Base-by-base conservation (phyloP, 2,888 invertebrate genomes). In the Lottia scabra region DNA sequence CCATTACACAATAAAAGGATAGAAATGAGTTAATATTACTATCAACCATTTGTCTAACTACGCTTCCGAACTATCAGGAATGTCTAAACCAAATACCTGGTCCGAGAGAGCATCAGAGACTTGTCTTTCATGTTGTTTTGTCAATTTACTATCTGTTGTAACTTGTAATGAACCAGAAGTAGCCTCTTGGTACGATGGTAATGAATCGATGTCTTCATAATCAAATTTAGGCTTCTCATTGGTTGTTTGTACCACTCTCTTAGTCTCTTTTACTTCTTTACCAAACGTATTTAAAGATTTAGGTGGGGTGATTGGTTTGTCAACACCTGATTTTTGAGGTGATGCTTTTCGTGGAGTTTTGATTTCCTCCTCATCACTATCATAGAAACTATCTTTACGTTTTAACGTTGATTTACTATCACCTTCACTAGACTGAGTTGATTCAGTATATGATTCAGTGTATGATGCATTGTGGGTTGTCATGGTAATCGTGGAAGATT, bases 361-460 rank as follows among this genome's bases (percentile, higher is more conserved):
- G 23, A 73, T 19, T 16, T 77, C 76, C 23, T 85, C 83, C n/a
- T 83, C 83, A 70, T 85, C 85, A 70, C 82, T 83, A 23, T 85
- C 85, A 72, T 86, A 86, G 73, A 86, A 86, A 72, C 85, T 86
- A 73, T 86, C 85, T 63, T 81, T 78, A 19, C 81, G 72, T 63
- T 76, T 74, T 23, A 75, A 67, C 26, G 67, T 75, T 0, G 30
- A 67, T 15, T 63, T 65, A 43, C 45, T 66, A 23, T 72, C 76
- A 67, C 68, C 69, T 16, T 65, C 68, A 44, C 65, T 38, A 3
- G 65, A 38, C n/a, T 27, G 65, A n/a, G 12, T 27, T 27, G 65
- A 38, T 64, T 64, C 30, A 27, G 65, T 10, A n/a, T n/a, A 26
- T 10, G 65, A 38, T n/a, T 65, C 15, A 27, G 65, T 10, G 10